Evolutionary conservation across 2,797 vertebrate genomes (phyloP).

Genomic region (Adelosebastes latens): DNA sequence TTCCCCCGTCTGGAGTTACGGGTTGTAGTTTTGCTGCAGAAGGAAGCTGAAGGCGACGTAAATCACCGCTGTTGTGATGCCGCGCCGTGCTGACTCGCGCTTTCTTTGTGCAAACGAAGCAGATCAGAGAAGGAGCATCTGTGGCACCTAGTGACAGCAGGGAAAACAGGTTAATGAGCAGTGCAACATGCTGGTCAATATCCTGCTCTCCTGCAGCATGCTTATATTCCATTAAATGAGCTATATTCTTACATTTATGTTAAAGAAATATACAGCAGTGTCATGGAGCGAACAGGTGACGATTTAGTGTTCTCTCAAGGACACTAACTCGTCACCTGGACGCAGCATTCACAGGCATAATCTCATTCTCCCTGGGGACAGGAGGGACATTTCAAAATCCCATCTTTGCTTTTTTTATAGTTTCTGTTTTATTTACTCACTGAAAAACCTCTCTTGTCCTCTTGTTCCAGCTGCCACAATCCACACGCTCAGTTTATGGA

Average conservation of each 20-base stretch:
- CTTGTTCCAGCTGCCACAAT: neutral
- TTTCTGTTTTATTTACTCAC: neutral
- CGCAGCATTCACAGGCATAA: neutral
- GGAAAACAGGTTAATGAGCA: neutral
- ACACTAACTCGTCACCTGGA: neutral
- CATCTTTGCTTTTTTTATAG: neutral
- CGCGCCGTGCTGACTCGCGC: slow-evolving; percentile 41
- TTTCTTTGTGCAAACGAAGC: slow-evolving; percentile 8
- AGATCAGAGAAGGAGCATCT: neutral
- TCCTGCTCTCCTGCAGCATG: neutral
- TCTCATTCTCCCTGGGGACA: neutral
- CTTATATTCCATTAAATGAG: no score
- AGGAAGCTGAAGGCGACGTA: neutral
- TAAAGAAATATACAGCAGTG: neutral
- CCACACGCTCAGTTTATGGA: neutral
- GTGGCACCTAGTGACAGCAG: neutral
- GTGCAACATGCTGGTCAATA: neutral
- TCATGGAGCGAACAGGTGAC: neutral
- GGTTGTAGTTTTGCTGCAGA: neutral
- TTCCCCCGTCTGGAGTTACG: neutral
- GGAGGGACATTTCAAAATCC: neutral
- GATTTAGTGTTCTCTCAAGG: neutral
- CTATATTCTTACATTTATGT: no score
- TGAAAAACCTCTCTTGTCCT: neutral
- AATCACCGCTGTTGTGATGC: slow-evolving; percentile 21